These are phyloP conservation scores for Stenchaetothrips biformis DNA, from an alignment of 2,888 invertebrate genomes.

Conservation along the genomic window DNA sequence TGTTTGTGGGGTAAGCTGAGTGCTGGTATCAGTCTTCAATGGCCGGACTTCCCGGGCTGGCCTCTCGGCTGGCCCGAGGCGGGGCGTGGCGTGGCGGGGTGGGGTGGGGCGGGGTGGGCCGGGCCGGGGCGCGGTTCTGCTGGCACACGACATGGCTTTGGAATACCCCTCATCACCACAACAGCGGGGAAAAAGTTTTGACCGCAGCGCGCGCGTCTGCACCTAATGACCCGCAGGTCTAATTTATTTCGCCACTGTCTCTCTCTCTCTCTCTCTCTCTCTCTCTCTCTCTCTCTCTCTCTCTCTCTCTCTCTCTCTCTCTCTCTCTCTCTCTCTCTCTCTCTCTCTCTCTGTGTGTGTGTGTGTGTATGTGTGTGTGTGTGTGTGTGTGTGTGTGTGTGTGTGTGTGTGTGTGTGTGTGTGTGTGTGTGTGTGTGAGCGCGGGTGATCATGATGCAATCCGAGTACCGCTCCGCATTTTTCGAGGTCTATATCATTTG, in stretches of 20 bases:
- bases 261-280: constrained; percentile 26
- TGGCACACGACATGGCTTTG: not conserved
- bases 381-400: not conserved
- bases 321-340: constrained; percentile 28
- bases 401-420: constrained; percentile 5
- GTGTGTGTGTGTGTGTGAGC: not conserved
- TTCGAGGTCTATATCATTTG: too few relatives aligned
- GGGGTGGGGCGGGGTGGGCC: not conserved
- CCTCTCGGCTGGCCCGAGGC: not conserved
- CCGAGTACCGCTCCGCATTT: too few relatives aligned
- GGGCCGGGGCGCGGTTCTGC: not conserved
- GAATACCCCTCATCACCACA: too few relatives aligned
- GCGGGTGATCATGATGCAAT: too few relatives aligned
- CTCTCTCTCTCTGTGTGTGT: not conserved
- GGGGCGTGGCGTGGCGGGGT: not conserved
- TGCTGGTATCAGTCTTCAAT: too few relatives aligned
- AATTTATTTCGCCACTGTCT: not conserved
- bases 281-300: constrained; percentile 26
- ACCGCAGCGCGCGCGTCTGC: not conserved
- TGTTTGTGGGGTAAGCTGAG: too few relatives aligned
- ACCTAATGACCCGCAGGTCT: not conserved
- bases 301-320: constrained; percentile 23
- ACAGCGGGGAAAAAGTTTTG: not conserved
- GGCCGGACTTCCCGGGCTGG: too few relatives aligned
- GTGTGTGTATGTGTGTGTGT: not conserved